A percentile compares a stretch with the other conserved stretches of the same genome.
Evolutionary conservation across 1,140 invertebrate genomes (phyloP).

Genomic region (Eriocheir sinensis): DNA sequence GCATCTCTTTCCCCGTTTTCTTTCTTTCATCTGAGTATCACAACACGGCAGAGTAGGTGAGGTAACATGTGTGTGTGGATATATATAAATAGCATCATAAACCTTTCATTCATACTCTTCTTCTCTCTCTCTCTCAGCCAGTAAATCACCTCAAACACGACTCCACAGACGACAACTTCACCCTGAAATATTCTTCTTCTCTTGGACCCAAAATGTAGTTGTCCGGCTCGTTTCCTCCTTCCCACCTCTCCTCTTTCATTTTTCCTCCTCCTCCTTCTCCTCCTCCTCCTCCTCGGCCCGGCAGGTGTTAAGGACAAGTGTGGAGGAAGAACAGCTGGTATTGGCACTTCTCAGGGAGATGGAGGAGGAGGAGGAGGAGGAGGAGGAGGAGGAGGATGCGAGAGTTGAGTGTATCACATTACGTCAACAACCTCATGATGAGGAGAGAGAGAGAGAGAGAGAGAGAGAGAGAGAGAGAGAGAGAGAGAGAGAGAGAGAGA

Average conservation of each 20-base stretch:
- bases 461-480: not conserved
- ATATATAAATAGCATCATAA: no score
- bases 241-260: not conserved
- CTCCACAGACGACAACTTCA: not conserved
- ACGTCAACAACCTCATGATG: not conserved
- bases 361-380: not conserved
- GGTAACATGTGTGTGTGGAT: no score
- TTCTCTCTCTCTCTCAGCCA: not conserved
- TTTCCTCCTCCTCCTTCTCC: not conserved
- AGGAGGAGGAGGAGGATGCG: not conserved
- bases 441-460: not conserved
- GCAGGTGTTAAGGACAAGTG: conserved; percentile 12
- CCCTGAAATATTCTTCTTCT: not conserved
- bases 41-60: no score
- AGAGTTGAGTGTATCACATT: not conserved
- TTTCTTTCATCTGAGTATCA: no score
- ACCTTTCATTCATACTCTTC: not conserved
- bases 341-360: not conserved
- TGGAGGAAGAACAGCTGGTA: not conserved
- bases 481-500: not conserved
- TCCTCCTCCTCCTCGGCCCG: not conserved
- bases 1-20: no score
- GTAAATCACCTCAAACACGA: not conserved
- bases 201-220: not conserved
- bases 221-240: not conserved